Base-by-base conservation (phyloP, 2,797 vertebrate species). In the Tragelaphus eurycerus region DNA sequence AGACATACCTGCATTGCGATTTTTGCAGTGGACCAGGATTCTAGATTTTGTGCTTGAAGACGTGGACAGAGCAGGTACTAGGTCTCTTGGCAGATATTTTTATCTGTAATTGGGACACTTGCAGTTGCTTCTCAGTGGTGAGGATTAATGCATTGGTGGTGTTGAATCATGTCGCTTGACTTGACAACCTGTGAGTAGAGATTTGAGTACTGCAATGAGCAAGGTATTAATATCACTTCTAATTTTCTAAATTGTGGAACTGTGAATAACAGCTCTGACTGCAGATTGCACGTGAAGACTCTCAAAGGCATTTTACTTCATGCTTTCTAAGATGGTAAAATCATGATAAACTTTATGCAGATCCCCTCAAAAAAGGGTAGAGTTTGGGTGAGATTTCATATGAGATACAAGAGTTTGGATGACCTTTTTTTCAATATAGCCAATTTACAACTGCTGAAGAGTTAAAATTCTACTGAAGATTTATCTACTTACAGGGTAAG, bases 391-490 rank as follows among this genome's bases (percentile, higher is more conserved):
- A 34, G 17, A 38, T 78, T 85, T 79, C 52, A 3, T 25, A 3
- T 10, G 31, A 79, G 19, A 78, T 13, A 7, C 8, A 4, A 90
- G n/a, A 86, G 17, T 86, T 88, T 34, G 38, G 76, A 21, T 86
- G 59, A 52, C 23, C 25, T 60, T 50, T 14, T 57, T 64, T 82
- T 23, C 52, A 60, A 85, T 16, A 38, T 21, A 78, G 23, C n/a
- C 3, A 12, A 29, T n/a, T 55, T 81, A 76, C 17, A 57, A 43
- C 11, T 48, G 11, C 38, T 90, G 48, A 27, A 93, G 46, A 85
- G 92, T 57, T 76, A 78, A 89, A 92, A 71, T 83, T 86, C 81
- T 16, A 34, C 67, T 83, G 9, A 71, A 64, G 21, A 54, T 83
- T 86, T 76, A 50, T 74, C 27, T 83, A 64, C 60, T 86, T 83